Conservation (phyloP, 2,888 invertebrate species). For the Sarcophaga rosellei region DNA sequence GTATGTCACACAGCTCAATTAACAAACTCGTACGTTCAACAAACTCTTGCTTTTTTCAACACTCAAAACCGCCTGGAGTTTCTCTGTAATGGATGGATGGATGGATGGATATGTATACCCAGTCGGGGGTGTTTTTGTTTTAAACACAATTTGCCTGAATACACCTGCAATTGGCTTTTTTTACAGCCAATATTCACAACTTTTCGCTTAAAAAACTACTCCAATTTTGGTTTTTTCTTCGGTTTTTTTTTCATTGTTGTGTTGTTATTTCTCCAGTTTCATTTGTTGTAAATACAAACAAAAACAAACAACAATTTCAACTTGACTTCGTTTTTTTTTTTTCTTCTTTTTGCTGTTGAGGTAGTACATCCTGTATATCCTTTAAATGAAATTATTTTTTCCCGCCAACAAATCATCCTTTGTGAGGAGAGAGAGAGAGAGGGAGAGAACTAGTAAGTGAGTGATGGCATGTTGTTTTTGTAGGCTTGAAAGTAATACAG, state of each 20-base stretch:
- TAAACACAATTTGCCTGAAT: slow-evolving; percentile 43
- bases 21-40: slow-evolving; percentile 19
- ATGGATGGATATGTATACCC: not conserved
- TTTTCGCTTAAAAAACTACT: slow-evolving; percentile 24
- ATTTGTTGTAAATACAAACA: slow-evolving; percentile 12
- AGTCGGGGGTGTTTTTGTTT: not conserved
- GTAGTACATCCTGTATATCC: slow-evolving; percentile 36
- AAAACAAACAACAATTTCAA: slow-evolving; percentile 50
- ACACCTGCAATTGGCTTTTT: slow-evolving; percentile 49
- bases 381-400: slow-evolving; percentile 7
- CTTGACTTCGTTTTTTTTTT: slow-evolving; percentile 37
- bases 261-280: slow-evolving; percentile 24
- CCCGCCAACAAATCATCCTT: too few species aligned
- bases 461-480: too few species aligned
- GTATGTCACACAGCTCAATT: slow-evolving; percentile 24
- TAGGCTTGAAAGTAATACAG: too few species aligned
- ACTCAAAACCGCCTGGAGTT: too few species aligned
- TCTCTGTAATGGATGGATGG: too few species aligned
- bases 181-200: slow-evolving; percentile 6
- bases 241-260: not conserved
- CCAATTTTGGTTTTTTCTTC: not conserved
- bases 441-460: too few species aligned
- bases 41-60: not conserved
- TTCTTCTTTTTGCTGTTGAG: not conserved
- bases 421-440: too few species aligned